Evolutionary conservation across 2,113 vertebrate genomes (phyloP).

Genomic region (Sceloporus tristichus): DNA sequence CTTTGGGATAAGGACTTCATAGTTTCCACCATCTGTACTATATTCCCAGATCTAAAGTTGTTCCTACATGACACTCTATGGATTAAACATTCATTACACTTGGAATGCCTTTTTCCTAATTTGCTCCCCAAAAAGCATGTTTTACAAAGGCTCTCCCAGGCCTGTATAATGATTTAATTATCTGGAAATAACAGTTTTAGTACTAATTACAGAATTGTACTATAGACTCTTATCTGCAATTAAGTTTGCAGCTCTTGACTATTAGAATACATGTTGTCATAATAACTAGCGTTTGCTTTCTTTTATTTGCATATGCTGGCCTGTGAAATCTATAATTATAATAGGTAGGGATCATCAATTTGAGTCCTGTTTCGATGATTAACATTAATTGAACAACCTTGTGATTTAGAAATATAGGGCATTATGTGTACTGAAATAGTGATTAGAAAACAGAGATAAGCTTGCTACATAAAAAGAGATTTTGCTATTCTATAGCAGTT

Average conservation of each 20-base stretch:
- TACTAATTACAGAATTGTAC: conserved; percentile 58
- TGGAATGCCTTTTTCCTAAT: conserved; percentile 29
- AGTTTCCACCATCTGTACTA: too few species aligned
- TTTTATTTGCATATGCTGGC: conserved; percentile 66
- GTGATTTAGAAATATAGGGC: conserved; percentile 65
- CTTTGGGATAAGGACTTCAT: too few species aligned
- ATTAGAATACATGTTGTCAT: conserved; percentile 62
- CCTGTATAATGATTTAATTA: conserved; percentile 47
- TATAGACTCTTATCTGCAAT: conserved; percentile 65
- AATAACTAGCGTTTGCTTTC: conserved; percentile 60
- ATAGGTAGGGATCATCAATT: conserved; percentile 61
- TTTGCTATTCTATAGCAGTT: conserved; percentile 44
- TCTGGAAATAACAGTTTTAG: conserved; percentile 59
- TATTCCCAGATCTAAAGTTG: neutral
- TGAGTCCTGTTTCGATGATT: conserved; percentile 76
- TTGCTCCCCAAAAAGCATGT: conserved; percentile 13
- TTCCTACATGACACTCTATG: neutral
- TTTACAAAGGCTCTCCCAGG: conserved; percentile 36
- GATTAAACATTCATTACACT: neutral
- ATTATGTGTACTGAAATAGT: conserved; percentile 59
- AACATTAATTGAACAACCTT: conserved; percentile 71
- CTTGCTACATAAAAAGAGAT: conserved; percentile 55
- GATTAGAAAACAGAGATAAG: conserved; percentile 60
- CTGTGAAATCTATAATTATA: conserved; percentile 68
- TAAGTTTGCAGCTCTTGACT: conserved; percentile 65